phyloP scores from a whole-genome alignment of 2,113 vertebrate genomes.

The Pygoscelis adeliae region DNA sequence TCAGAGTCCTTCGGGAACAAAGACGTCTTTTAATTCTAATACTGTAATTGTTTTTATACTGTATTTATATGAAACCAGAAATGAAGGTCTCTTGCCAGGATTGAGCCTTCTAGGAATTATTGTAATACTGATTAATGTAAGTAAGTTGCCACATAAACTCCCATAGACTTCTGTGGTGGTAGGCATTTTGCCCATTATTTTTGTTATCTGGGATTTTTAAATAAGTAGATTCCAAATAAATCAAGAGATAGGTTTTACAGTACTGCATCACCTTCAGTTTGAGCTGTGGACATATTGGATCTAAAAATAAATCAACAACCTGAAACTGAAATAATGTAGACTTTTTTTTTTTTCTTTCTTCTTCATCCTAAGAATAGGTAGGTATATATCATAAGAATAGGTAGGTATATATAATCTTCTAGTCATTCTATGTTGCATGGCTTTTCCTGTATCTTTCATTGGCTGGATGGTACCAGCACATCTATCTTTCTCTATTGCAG shows the following conservation, averaged over 20 bases:
- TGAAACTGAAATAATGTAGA: neutral
- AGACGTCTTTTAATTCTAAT: neutral
- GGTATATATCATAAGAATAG: neutral
- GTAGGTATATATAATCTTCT: neutral
- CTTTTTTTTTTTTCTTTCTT: no score
- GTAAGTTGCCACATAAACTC: neutral
- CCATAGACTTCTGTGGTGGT: neutral
- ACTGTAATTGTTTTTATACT: neutral
- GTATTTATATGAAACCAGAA: neutral
- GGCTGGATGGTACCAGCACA: neutral
- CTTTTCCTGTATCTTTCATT: neutral
- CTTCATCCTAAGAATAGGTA: neutral
- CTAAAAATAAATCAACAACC: neutral
- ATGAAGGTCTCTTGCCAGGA: neutral
- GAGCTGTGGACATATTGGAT: neutral
- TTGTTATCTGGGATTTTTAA: neutral
- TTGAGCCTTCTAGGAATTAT: neutral
- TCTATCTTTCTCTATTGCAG: neutral
- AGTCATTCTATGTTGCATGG: neutral
- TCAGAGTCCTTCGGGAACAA: neutral
- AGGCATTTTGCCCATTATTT: neutral
- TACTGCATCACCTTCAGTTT: neutral
- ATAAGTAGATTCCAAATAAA: neutral
- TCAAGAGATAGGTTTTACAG: neutral
- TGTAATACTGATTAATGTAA: neutral